Base-by-base conservation (phyloP, 2,113 vertebrate species). In the Chaetura pelagica region DNA sequence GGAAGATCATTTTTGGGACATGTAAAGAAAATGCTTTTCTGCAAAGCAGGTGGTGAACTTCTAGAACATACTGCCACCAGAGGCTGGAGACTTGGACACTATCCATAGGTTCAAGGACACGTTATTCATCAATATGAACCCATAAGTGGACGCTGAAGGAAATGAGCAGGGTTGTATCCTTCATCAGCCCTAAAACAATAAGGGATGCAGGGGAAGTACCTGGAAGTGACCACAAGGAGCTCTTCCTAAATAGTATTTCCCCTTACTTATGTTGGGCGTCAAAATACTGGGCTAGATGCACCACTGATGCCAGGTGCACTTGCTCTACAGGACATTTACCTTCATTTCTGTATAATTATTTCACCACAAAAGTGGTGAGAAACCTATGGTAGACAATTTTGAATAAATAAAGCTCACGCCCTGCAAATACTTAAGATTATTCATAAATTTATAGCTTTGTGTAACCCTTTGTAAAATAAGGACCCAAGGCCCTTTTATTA, bases 281-380 rank as follows among this genome's bases (percentile, higher is more conserved):
- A 74, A 77, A 94, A 87, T 62, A 38, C 10, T 9, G 12, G 51
- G 51, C 24, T 64, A 59, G 66, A 17, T 63, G 32, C 48, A 79
- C 21, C 13, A 38, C 62, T 71, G 52, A 62, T 30, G n/a, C 26
- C 44, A 19, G 19, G 29, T 34, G 29, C 17, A 3, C 32, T 64
- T 1, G 0, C 19, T 74, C 81, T 42, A 8, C 30, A 58, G 7
- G 40, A 40, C 23, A 57, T 74, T 54, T 49, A 32, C 49, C 51
- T 81, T 81, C 10, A 26, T 69, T 90, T 73, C 72, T 40, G 16
- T 89, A 46, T 74, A 46, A 55, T 87, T 73, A 87, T 49, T 86
- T 94, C 51, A 69, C 19, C 23, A 48, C 21, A 94, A 42, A 89
- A 69, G 58, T 7, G 2, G 15, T 42, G 29, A 42, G 52, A 93